Percentiles rank a stretch among this genome's conserved stretches.
Evolutionary conservation across 2,113 vertebrate genomes (phyloP).

Genomic region (Asarcornis scutulata): DNA sequence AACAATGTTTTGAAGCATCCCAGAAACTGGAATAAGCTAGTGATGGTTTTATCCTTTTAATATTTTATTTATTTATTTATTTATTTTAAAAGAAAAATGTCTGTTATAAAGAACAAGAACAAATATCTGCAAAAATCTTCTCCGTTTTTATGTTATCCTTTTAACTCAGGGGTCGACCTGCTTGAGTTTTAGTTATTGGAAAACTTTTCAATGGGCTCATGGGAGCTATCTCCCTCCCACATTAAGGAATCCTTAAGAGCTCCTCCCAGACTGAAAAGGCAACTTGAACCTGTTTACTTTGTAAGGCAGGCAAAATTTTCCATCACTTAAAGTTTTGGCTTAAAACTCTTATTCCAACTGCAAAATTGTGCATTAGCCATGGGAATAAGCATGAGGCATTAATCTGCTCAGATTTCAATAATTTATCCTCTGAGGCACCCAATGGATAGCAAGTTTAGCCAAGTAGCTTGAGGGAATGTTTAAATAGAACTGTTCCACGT

Average conservation of each 20-base stretch:
- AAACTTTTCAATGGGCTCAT: neutral
- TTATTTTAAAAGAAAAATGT: neutral
- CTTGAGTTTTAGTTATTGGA: neutral
- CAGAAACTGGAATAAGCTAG: neutral
- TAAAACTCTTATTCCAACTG: conserved; percentile 37
- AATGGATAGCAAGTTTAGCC: conserved; percentile 48
- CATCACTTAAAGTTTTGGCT: conserved; percentile 32
- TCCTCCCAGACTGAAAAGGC: neutral
- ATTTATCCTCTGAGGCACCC: conserved; percentile 56
- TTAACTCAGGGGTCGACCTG: neutral
- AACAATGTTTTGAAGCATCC: neutral
- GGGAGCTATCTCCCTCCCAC: neutral
- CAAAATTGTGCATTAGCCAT: conserved; percentile 50
- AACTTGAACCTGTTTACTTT: conserved; percentile 21
- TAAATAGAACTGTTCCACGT: conserved; percentile 57
- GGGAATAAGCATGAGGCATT: conserved; percentile 65
- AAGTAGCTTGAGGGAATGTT: conserved; percentile 56
- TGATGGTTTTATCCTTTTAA: neutral
- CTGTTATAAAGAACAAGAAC: neutral
- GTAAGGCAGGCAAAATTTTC: conserved; percentile 28
- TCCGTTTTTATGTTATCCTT: neutral
- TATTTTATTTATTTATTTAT: neutral
- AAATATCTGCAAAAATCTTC: neutral
- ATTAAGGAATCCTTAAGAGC: neutral
- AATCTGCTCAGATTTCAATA: conserved; percentile 66